Evolutionary conservation across 1,140 invertebrate genomes (phyloP).

Genomic region (Macrocentrus cingulum): DNA sequence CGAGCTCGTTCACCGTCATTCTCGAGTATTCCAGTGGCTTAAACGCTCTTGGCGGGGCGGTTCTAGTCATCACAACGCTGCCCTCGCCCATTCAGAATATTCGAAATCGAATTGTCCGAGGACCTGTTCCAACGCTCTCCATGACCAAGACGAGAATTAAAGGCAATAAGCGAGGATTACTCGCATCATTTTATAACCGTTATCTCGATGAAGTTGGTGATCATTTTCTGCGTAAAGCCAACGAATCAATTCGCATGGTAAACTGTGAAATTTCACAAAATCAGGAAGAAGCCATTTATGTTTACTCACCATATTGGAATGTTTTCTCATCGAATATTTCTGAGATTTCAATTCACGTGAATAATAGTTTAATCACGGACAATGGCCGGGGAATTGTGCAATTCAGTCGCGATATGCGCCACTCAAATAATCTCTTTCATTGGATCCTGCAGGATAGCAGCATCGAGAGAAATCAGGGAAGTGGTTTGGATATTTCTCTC

Average conservation of each 20-base stretch:
- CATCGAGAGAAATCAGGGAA: slow-evolving; percentile 78
- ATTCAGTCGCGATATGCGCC: slow-evolving; percentile 84
- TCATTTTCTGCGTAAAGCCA: slow-evolving; percentile 82
- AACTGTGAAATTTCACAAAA: slow-evolving; percentile 82
- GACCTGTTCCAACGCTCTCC: slow-evolving; percentile 73
- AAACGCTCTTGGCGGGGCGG: slow-evolving; percentile 76
- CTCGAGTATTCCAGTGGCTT: slow-evolving; percentile 80
- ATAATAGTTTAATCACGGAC: slow-evolving; percentile 78
- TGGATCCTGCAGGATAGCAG: slow-evolving; percentile 88
- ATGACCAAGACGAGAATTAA: slow-evolving; percentile 74
- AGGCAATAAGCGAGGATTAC: slow-evolving; percentile 79
- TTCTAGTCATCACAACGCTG: slow-evolving; percentile 80
- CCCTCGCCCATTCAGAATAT: slow-evolving; percentile 66
- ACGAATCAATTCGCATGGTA: slow-evolving; percentile 81
- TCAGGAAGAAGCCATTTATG: slow-evolving; percentile 74
- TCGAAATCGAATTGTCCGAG: slow-evolving; percentile 70
- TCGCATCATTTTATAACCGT: slow-evolving; percentile 86
- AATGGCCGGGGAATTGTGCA: slow-evolving; percentile 85
- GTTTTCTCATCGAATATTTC: slow-evolving; percentile 79
- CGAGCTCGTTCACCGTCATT: slow-evolving; percentile 79
- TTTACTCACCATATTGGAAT: slow-evolving; percentile 84
- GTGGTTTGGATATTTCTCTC: slow-evolving; percentile 81
- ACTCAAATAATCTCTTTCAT: slow-evolving; percentile 93
- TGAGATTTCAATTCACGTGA: slow-evolving; percentile 83
- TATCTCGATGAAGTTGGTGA: slow-evolving; percentile 82